Conservation (phyloP, 2,888 invertebrate species). For the Cinara cedri region DNA sequence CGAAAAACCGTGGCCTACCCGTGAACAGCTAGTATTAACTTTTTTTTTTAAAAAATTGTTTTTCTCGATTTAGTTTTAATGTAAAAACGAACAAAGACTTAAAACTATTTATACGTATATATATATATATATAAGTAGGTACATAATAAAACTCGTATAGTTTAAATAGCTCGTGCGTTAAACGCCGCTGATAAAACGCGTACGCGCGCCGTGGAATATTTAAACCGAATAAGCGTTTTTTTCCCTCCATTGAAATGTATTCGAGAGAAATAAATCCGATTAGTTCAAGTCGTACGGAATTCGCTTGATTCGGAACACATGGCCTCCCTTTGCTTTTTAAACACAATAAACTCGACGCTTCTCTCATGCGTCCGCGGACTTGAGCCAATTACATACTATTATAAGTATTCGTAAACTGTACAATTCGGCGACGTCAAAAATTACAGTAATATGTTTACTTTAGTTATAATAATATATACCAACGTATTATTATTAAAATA, state of each 20-base stretch:
- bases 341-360: neutral
- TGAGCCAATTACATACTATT: slow-evolving; percentile 37
- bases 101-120: too few relatives aligned
- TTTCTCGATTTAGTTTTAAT: too few relatives aligned
- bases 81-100: too few relatives aligned
- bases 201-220: neutral
- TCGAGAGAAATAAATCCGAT: slow-evolving; percentile 18
- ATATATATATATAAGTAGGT: too few relatives aligned
- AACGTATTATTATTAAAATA: too few relatives aligned
- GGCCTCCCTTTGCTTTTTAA: neutral
- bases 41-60: too few relatives aligned
- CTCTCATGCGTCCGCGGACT: neutral
- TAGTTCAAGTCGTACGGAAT: neutral
- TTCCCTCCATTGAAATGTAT: neutral
- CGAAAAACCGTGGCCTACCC: neutral
- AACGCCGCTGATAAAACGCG: neutral
- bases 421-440: too few relatives aligned
- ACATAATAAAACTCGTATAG: neutral
- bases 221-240: neutral
- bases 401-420: too few relatives aligned
- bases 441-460: too few relatives aligned
- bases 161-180: neutral
- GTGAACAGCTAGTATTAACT: too few relatives aligned
- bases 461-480: too few relatives aligned
- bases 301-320: neutral